Conservation (phyloP, 1,140 invertebrate species). For the Elysia chlorotica region DNA sequence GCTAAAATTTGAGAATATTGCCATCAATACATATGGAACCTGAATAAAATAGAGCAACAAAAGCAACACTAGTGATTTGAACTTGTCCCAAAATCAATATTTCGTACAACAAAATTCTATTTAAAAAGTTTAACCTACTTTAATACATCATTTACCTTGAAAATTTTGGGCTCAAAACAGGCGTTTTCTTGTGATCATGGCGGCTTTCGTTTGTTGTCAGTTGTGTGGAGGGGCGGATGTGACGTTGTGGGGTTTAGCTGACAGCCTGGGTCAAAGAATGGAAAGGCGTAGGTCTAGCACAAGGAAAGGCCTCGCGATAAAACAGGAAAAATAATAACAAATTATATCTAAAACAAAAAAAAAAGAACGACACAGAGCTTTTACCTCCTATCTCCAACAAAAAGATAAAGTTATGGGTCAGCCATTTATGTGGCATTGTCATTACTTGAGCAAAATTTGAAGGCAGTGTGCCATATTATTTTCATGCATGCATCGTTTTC, state of each 20-base stretch:
- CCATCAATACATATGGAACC: not conserved
- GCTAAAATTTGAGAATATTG: not conserved
- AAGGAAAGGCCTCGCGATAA: too few relatives aligned
- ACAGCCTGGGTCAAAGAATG: not conserved
- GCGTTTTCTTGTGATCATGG: not conserved
- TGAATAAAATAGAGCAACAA: not conserved
- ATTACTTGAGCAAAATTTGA: too few relatives aligned
- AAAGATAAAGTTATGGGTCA: not conserved
- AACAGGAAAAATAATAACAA: too few relatives aligned
- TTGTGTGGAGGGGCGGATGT: not conserved
- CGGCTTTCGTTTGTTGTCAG: not conserved
- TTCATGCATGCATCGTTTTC: too few relatives aligned
- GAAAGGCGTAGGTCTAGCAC: not conserved
- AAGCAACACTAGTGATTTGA: too few relatives aligned
- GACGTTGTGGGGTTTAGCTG: not conserved
- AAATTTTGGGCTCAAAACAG: not conserved
- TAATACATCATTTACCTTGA: not conserved
- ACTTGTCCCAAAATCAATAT: not conserved
- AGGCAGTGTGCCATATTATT: too few relatives aligned
- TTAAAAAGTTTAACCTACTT: not conserved
- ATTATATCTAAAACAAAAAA: too few relatives aligned
- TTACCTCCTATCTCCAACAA: not conserved
- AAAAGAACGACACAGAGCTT: not conserved
- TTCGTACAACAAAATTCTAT: not conserved
- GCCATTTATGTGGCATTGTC: too few relatives aligned